phyloP scores from a whole-genome alignment of 2,888 invertebrate species.

The Rhaphigaster nebulosa region DNA sequence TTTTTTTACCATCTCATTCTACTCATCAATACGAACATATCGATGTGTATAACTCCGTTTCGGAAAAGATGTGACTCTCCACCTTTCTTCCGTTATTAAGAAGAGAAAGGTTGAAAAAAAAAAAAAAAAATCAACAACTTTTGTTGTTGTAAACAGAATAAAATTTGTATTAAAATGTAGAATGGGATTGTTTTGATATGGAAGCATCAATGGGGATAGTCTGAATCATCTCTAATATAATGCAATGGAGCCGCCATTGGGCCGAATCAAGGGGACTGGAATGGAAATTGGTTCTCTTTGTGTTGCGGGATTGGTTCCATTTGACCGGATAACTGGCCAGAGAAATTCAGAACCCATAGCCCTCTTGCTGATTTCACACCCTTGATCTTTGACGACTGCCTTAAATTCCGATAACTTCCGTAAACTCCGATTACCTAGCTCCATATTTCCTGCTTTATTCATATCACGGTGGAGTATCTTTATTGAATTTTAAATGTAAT shows the following conservation, averaged over 20 bases:
- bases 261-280: no score
- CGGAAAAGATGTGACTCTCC: no score
- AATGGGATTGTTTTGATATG: neutral
- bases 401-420: neutral
- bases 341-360: neutral
- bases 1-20: no score
- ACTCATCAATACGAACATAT: no score
- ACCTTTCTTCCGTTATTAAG: no score
- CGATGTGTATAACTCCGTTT: no score
- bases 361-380: neutral
- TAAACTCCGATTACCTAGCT: no score
- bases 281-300: slow-evolving; percentile 23
- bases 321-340: neutral
- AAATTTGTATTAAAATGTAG: no score
- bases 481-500: neutral
- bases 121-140: no score
- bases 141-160: no score
- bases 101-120: no score
- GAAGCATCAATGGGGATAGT: neutral
- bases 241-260: neutral
- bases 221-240: neutral
- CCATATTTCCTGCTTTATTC: neutral
- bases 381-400: neutral
- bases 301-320: neutral
- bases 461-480: neutral